Conservation (phyloP, 2,888 invertebrate genomes). For the Cheiracanthium punctorium region DNA sequence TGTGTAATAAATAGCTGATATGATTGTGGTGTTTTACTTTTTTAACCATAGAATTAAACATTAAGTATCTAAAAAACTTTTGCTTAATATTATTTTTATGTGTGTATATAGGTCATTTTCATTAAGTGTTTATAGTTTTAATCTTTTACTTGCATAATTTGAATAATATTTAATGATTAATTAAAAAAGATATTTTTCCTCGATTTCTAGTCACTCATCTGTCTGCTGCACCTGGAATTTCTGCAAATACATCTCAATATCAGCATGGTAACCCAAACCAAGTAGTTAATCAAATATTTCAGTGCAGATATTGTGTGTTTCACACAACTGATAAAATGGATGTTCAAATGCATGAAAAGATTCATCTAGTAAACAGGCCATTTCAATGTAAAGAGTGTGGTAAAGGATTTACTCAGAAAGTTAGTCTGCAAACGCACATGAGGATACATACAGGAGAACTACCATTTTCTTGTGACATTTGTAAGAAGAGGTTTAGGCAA, state of each 20-base stretch:
- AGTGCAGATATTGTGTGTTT: background rate
- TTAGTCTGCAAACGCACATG: background rate
- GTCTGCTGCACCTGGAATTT: background rate
- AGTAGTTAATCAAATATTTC: background rate
- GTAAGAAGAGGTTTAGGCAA: constrained; percentile 5
- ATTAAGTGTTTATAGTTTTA: too few species aligned
- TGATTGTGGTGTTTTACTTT: too few species aligned
- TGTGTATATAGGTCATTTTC: too few species aligned
- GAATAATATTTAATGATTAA: too few species aligned
- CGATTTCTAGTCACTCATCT: background rate
- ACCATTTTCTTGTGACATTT: background rate
- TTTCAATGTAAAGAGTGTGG: background rate
- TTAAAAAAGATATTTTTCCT: background rate
- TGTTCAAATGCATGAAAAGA: background rate
- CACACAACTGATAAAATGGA: background rate
- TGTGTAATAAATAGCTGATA: too few species aligned
- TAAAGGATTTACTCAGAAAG: background rate
- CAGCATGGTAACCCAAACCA: background rate
- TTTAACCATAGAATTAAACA: too few species aligned
- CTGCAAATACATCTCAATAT: background rate
- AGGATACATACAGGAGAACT: constrained; percentile 14
- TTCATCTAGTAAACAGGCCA: background rate
- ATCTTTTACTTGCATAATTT: too few species aligned
- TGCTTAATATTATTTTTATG: too few species aligned
- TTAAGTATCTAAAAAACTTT: too few species aligned